A percentile compares a stretch with the other conserved stretches of the same genome.
phyloP scores from a whole-genome alignment of 2,888 invertebrate species.

The Drosophila infuscata region DNA sequence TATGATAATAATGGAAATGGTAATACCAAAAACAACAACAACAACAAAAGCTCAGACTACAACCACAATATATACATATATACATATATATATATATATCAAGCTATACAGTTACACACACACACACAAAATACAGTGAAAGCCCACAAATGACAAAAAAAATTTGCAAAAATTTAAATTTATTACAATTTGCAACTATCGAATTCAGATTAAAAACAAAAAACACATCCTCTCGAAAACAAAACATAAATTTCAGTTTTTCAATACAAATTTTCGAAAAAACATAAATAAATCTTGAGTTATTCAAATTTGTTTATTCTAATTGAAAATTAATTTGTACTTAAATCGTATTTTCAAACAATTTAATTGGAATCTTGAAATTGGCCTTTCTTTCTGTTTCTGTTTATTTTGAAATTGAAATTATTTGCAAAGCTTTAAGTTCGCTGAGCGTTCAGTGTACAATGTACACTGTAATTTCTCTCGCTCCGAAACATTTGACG shows the following conservation, averaged over 20 bases:
- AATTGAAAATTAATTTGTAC: not conserved
- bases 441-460: not conserved
- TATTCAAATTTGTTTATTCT: not conserved
- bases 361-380: not conserved
- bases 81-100: no score
- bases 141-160: no score
- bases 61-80: not conserved
- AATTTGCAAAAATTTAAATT: no score
- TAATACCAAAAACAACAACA: slow-evolving; percentile 48
- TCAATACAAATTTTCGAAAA: not conserved
- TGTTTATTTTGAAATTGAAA: slow-evolving; percentile 2
- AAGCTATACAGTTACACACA: slow-evolving; percentile 49
- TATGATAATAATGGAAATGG: slow-evolving; percentile 76
- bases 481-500: slow-evolving; percentile 63
- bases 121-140: not conserved
- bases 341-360: not conserved
- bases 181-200: not conserved
- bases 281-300: not conserved
- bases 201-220: not conserved
- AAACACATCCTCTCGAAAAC: no score
- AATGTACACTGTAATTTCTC: slow-evolving; percentile 17
- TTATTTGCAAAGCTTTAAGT: not conserved
- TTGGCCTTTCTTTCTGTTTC: not conserved
- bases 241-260: not conserved
- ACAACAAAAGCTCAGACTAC: slow-evolving; percentile 1